phyloP scores from a whole-genome alignment of 2,797 vertebrate genomes.

The Sebastes trivittatus region DNA sequence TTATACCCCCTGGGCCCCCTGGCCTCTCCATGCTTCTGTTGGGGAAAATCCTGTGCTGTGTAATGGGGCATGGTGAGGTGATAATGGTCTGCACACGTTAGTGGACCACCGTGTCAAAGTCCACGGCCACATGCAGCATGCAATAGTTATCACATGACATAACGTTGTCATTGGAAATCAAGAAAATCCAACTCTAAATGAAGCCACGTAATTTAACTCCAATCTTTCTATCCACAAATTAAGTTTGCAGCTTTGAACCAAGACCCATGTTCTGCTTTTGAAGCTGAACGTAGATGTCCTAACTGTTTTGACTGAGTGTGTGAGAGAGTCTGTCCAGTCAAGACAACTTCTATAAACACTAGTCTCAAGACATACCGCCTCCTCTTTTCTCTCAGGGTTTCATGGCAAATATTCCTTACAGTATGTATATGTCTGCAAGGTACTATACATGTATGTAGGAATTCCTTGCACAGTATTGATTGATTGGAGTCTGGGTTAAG shows the following conservation, averaged over 20 bases:
- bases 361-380: not conserved
- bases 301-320: not conserved
- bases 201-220: not conserved
- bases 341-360: constrained; percentile 22
- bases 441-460: not conserved
- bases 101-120: constrained; percentile 42
- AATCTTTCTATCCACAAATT: not conserved
- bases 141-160: constrained; percentile 1
- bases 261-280: not conserved
- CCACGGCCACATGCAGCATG: not conserved
- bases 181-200: not conserved
- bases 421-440: constrained; percentile 8
- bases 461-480: not conserved
- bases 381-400: not conserved
- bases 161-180: not conserved
- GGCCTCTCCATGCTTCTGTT: not conserved
- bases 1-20: not conserved
- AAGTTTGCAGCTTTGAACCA: not conserved
- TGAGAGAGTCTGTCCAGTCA: not conserved
- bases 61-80: constrained; percentile 48
- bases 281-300: not conserved
- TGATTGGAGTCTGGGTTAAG: constrained; percentile 5
- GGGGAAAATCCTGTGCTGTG: not conserved
- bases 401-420: constrained; percentile 15
- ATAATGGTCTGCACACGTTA: constrained; percentile 49